Base-by-base conservation (phyloP, 2,797 vertebrate species). In the Enteromius mattozi region DNA sequence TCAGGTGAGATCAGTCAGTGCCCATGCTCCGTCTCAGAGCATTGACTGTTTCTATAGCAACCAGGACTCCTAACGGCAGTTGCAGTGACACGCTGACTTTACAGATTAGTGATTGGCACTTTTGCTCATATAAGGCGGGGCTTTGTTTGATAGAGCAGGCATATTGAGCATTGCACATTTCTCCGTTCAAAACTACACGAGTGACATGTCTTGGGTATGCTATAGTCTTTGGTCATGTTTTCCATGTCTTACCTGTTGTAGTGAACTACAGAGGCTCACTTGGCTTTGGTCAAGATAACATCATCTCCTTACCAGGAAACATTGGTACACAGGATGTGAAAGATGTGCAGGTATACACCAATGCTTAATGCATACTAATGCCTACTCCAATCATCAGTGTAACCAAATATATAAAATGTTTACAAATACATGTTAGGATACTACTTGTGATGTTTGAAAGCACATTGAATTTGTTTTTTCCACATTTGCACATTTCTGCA, bases 191-290 rank as follows among this genome's bases (percentile, higher is more conserved):
- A 42, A 42, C 42, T 12, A 12, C 12, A 42, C 42, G 42, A 42
- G 42, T 42, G 45, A 47, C 45, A 47, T 13, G 13, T 1, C 13
- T 14, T 45, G 45, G 12, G 45, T 45, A 13, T 47, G 4, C 45
- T 14, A 47, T 14, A 47, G 45, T 45, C 45, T 45, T 45, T 45
- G 12, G 19, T 81, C 33, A 33, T 35, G 16, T 61, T 21, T 84
- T 17, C 84, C 0, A 74, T 49, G 30, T 77, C 6, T 74, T 78
- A 27, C 19, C 24, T 85, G 56, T 63, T 79, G 75, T 37, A 99
- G 98, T 99, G 89, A 99, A 99, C 91, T 99, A 99, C 89, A 96
- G 98, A 0, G 98, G 98, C 54, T 99, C 98, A 0, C 86, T 96
- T 54, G 98, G 98, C 74, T 99, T 96, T 0, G 98, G 98, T 79